Evolutionary conservation across 2,888 invertebrate species (phyloP).

Genomic region (Dioctria linearis): DNA sequence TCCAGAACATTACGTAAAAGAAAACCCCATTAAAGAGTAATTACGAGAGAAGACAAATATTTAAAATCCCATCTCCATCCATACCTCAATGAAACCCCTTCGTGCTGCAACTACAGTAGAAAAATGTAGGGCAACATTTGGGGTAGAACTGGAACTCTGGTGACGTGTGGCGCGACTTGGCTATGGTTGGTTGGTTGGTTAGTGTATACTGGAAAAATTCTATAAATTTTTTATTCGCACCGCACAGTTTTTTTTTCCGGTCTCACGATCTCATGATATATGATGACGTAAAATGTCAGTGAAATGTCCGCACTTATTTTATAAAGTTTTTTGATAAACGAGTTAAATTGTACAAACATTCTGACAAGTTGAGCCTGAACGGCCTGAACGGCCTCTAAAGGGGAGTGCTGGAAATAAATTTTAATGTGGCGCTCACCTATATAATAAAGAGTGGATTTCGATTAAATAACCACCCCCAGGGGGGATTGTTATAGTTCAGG

Average conservation of each 20-base stretch:
- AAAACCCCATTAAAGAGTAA: slow-evolving; percentile 44
- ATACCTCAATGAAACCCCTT: neutral
- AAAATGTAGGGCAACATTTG: neutral
- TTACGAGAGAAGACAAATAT: slow-evolving; percentile 46
- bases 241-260: neutral
- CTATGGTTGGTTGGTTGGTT: neutral
- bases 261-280: slow-evolving; percentile 24
- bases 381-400: neutral
- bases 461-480: slow-evolving; percentile 15
- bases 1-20: slow-evolving; percentile 9
- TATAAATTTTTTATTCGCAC: slow-evolving; percentile 32
- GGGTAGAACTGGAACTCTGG: neutral
- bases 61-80: slow-evolving; percentile 20
- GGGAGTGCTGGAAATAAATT: slow-evolving; percentile 14
- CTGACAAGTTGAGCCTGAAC: neutral
- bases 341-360: slow-evolving; percentile 42
- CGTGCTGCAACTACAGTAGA: neutral
- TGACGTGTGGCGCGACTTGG: no score
- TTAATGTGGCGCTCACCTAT: slow-evolving; percentile 35
- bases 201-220: neutral
- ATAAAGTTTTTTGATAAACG: slow-evolving; percentile 46
- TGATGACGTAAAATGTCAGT: slow-evolving; percentile 43
- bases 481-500: no score
- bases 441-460: slow-evolving; percentile 30
- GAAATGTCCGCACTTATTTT: slow-evolving; percentile 47